phyloP scores from a whole-genome alignment of 1,140 invertebrate species.

The Nasonia vitripennis region DNA sequence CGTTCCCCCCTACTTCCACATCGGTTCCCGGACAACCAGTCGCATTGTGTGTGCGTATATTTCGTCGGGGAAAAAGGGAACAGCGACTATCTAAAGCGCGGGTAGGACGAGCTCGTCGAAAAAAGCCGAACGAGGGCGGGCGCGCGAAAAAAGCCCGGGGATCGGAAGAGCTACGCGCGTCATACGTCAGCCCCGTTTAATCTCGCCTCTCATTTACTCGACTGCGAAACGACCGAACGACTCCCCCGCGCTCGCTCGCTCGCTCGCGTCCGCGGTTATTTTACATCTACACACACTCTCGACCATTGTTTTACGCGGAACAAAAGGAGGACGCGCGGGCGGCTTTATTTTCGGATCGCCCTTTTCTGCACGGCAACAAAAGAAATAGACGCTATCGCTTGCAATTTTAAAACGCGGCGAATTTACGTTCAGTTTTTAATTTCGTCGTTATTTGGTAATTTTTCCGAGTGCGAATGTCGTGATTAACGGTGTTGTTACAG shows the following conservation, averaged over 20 bases:
- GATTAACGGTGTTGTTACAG: too few relatives aligned
- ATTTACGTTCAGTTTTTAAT: background rate
- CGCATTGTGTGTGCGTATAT: slow-evolving; percentile 38
- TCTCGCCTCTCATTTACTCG: slow-evolving; percentile 70
- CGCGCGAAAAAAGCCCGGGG: slow-evolving; percentile 50
- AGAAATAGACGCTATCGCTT: background rate
- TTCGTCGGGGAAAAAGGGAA: slow-evolving; percentile 19
- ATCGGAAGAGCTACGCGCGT: slow-evolving; percentile 56
- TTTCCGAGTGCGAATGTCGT: background rate
- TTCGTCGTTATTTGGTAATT: background rate
- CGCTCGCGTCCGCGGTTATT: slow-evolving; percentile 55
- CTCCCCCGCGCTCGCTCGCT: slow-evolving; percentile 55
- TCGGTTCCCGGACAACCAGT: slow-evolving; percentile 1
- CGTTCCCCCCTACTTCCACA: background rate
- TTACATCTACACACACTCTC: slow-evolving; percentile 42
- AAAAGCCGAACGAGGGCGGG: slow-evolving; percentile 5
- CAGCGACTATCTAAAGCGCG: slow-evolving; percentile 56
- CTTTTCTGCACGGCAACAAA: slow-evolving; percentile 15
- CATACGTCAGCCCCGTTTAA: slow-evolving; percentile 70
- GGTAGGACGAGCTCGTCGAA: slow-evolving; percentile 32
- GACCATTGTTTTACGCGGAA: slow-evolving; percentile 34
- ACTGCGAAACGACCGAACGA: slow-evolving; percentile 66
- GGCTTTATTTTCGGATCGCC: slow-evolving; percentile 36
- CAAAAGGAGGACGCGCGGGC: slow-evolving; percentile 12
- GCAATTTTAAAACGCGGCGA: background rate